Evolutionary conservation across 2,113 vertebrate species (phyloP), one percentile per base, ranked within the genome.

Genomic region (Chlorodrepanis virens): DNA sequence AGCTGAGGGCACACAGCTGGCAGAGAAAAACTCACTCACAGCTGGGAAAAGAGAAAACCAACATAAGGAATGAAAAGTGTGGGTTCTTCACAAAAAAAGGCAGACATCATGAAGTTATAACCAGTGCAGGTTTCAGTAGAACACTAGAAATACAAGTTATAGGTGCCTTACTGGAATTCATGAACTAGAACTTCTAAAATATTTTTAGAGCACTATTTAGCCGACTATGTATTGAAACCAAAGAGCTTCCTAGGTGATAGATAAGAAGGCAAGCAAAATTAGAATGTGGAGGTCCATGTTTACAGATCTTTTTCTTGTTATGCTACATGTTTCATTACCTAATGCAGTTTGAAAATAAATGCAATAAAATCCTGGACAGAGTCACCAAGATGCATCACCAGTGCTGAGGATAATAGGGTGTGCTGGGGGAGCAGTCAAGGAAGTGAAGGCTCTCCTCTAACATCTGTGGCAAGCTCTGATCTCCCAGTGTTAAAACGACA

Each of bases 1-100:
- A 86, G 98, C 98, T 52, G 98, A 98, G 0, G 99, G 99, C 31
- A 99, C 98, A 12, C 99, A 99, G 96, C 99, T 99, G 90, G 98
- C 95, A 2, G 98, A 96, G 93, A 99, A 99, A 95, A 99, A 99
- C 47, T 94, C 97, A 24, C 98, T 98, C 93, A 99, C 98, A 47
- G 98, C 99, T 99, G 75, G 33, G 63, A 50, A 22, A 39, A 83
- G 90, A 82, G 24, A 90, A 82, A 56, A 45, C 9, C 56, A 60
- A 64, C 13, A 27, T 7, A 50, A 83, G 33, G 12, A 75, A 23
- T 37, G 9, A 49, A 25, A 87, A 77, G 24, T 5, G 1, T 7
- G 21, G 69, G 42, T 9, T 81, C 44, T 91, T 68, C 45, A 53
- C 61, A 56, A 56, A 53, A 82, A 61, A 85, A 76, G 9, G 11